phyloP scores from a whole-genome alignment of 1,140 invertebrate species.

The Aphelinus certus region DNA sequence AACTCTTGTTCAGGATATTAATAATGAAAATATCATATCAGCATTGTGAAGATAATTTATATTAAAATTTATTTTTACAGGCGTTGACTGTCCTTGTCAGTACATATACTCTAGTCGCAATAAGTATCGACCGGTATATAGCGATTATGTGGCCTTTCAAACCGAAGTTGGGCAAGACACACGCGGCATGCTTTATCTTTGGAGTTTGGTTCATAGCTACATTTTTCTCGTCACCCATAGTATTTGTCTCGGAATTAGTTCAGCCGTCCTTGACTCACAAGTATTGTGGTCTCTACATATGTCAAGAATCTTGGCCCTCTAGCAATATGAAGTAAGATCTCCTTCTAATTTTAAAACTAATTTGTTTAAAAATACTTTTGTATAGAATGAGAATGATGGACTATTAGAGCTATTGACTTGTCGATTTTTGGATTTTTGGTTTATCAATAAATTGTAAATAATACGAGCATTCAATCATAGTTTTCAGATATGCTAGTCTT shows the following conservation, averaged over 20 bases:
- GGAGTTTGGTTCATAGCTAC: constrained; percentile 83
- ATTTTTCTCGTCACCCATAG: constrained; percentile 82
- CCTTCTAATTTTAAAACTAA: not conserved
- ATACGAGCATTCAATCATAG: too few species aligned
- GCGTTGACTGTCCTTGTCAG: constrained; percentile 84
- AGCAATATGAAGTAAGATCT: too few species aligned
- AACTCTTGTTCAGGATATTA: too few species aligned
- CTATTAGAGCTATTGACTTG: too few species aligned
- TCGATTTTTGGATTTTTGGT: too few species aligned
- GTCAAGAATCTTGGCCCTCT: constrained; percentile 72
- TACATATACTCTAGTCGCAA: constrained; percentile 86
- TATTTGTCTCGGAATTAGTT: constrained; percentile 72
- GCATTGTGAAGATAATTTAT: not conserved
- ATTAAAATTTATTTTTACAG: constrained; percentile 58
- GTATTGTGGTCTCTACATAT: constrained; percentile 73
- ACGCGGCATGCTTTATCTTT: constrained; percentile 72
- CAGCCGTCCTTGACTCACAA: constrained; percentile 70
- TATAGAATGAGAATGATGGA: too few species aligned
- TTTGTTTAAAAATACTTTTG: too few species aligned
- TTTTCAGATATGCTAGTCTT: too few species aligned
- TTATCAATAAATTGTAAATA: too few species aligned
- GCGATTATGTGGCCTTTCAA: constrained; percentile 88
- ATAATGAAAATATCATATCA: too few species aligned
- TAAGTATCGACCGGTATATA: constrained; percentile 86
- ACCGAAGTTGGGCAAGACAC: constrained; percentile 79